Base-by-base conservation (phyloP, 2,888 invertebrate species). In the Pardosa pseudoannulata region DNA sequence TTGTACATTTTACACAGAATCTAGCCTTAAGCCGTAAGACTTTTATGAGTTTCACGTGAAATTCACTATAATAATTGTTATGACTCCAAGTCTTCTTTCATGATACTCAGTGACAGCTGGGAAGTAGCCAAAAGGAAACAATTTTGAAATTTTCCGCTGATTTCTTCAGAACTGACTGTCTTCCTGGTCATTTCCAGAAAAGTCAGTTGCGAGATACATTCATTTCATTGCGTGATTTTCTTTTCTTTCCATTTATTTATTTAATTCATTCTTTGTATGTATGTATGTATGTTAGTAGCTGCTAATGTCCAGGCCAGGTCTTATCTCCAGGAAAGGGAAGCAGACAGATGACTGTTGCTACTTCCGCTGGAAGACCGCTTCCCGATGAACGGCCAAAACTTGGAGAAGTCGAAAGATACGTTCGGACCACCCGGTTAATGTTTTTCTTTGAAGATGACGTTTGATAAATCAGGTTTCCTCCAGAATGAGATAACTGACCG, bases 301-400 rank as follows among this genome's bases (percentile, higher is more conserved):
- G 56, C 5, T 56, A 23, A 56, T 56, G 56, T 56, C 41, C 41
- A 46, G 41, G 41, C 56, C 13, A 56, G 5, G 56, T 19, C 56
- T 78, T 83, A 76, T 83, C 76, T 11, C 46, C 9, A 72, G 83
- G 83, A 83, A 83, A 29, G 56, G 83, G 83, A 83, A 83, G 65
- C 83, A 83, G 83, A 76, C 83, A 83, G 83, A 78, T 72, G 29
- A 41, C 68, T 23, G 65, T 65, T n/a, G 41, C 56, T 16, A 23
- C 23, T 56, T 56, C 56, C 56, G 56, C 23, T 23, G 16, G 16
- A 46, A n/a, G 16, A 46, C 41, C 11, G 23, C 56, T 56, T 56
- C 56, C 56, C 23, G 56, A 56, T 6, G 23, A 2, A 3, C 56
- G 56, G 56, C 23, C 56, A 56, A 56, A 23, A 56, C 56, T 56